These are phyloP conservation scores for Pygmarrhopalites habei DNA, from an alignment of 1,140 invertebrate species.

Conservation along the genomic window DNA sequence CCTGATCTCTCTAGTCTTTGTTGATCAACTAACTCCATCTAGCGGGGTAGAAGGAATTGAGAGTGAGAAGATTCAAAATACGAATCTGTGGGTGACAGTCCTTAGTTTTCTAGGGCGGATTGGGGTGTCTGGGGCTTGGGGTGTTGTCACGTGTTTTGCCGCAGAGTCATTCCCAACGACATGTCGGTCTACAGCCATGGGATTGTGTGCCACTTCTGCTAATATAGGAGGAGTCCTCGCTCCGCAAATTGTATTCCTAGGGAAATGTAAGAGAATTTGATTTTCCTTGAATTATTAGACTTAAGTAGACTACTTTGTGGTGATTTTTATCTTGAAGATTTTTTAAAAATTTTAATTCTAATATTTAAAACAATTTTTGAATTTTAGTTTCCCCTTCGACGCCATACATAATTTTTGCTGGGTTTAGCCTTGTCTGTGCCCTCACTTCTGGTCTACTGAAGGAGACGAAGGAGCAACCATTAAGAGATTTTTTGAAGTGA, in stretches of 20 bases:
- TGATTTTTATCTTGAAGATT: too few species aligned
- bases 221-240: conserved; percentile 31
- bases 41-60: background rate
- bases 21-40: background rate
- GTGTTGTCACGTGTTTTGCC: background rate
- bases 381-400: conserved; percentile 17
- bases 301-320: too few species aligned
- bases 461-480: conserved; percentile 25
- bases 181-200: conserved; percentile 22
- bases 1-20: background rate
- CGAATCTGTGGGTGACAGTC: background rate
- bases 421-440: conserved; percentile 14
- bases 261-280: conserved; percentile 8
- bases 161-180: conserved; percentile 22
- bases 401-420: conserved; percentile 18
- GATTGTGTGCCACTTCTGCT: conserved; percentile 26
- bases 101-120: background rate
- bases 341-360: too few species aligned
- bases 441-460: background rate
- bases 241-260: conserved; percentile 25
- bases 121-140: background rate
- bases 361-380: background rate
- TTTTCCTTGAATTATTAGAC: background rate
- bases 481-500: conserved; percentile 18
- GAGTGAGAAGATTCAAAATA: background rate